A percentile compares a stretch with the other conserved stretches of the same genome.
phyloP scores from a whole-genome alignment of 2,113 vertebrate species.

The Odontophorus gujanensis region DNA sequence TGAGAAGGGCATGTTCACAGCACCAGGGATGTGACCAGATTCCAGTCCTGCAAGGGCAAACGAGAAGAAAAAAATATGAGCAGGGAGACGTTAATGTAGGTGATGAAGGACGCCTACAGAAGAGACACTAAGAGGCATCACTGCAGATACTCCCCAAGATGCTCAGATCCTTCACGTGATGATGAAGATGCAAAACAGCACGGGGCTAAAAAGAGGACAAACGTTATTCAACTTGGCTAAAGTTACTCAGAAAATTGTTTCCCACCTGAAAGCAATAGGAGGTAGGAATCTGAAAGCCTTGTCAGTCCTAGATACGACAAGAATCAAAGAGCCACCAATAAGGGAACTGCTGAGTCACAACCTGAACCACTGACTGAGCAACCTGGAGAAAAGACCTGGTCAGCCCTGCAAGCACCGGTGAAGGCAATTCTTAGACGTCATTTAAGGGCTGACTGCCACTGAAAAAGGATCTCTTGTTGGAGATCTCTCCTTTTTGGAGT shows the following conservation, averaged over 20 bases:
- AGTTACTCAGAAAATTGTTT: background rate
- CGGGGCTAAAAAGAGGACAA: background rate
- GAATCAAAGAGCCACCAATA: background rate
- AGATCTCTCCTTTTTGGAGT: too few species aligned
- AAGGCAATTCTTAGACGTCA: too few species aligned
- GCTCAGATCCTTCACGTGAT: background rate
- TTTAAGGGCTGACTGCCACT: too few species aligned
- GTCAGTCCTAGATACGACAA: background rate
- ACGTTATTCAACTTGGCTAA: background rate
- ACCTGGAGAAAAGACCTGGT: too few species aligned
- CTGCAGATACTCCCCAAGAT: background rate
- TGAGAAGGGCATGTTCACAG: constrained; percentile 90
- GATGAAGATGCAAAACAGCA: background rate
- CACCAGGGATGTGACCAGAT: constrained; percentile 88
- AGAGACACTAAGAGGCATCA: background rate
- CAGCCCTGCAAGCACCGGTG: too few species aligned
- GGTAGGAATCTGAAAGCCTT: background rate
- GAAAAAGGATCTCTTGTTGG: too few species aligned
- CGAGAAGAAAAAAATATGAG: background rate
- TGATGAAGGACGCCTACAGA: background rate
- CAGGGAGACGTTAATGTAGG: background rate
- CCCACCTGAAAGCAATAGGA: background rate
- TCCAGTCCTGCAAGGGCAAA: constrained; percentile 77
- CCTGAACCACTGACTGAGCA: too few species aligned
- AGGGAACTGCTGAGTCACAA: too few species aligned